Percentiles rank a stretch among this genome's conserved stretches.
Conservation (phyloP, 2,113 vertebrate genomes). For the Lycaon pictus region DNA sequence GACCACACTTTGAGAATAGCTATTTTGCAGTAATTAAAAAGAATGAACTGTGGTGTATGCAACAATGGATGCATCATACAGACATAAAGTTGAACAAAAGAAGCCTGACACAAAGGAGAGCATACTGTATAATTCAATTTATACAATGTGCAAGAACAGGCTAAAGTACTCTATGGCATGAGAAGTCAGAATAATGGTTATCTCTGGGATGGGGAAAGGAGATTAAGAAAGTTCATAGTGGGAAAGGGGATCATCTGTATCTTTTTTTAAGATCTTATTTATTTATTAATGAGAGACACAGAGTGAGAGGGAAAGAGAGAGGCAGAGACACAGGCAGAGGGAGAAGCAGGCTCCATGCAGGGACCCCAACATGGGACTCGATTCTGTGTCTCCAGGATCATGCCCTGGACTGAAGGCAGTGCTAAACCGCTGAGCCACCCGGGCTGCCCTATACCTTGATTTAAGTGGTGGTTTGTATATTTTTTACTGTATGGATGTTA, state of each 20-base stretch:
- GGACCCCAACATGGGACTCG: no score
- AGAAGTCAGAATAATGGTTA: constrained; percentile 20
- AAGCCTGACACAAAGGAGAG: background rate
- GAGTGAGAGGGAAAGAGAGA: no score
- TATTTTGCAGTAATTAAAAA: constrained; percentile 32
- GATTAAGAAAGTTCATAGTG: background rate
- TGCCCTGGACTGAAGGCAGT: no score
- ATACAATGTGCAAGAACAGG: constrained; percentile 8
- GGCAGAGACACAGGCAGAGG: no score
- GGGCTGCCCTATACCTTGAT: background rate
- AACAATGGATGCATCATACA: background rate
- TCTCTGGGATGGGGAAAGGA: background rate
- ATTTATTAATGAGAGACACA: no score
- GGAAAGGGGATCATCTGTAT: background rate
- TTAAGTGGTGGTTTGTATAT: background rate
- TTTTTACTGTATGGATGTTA: background rate
- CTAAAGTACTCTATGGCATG: background rate
- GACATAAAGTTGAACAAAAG: background rate
- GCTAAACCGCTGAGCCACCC: no score
- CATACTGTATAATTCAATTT: background rate
- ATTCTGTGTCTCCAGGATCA: no score
- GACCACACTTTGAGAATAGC: background rate
- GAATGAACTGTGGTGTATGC: background rate
- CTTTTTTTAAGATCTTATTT: background rate
- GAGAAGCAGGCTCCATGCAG: no score